Percentiles rank a stretch among this genome's conserved stretches.
phyloP scores from a whole-genome alignment of 2,113 vertebrate species.

The Rhinopomastus cyanomelas region DNA sequence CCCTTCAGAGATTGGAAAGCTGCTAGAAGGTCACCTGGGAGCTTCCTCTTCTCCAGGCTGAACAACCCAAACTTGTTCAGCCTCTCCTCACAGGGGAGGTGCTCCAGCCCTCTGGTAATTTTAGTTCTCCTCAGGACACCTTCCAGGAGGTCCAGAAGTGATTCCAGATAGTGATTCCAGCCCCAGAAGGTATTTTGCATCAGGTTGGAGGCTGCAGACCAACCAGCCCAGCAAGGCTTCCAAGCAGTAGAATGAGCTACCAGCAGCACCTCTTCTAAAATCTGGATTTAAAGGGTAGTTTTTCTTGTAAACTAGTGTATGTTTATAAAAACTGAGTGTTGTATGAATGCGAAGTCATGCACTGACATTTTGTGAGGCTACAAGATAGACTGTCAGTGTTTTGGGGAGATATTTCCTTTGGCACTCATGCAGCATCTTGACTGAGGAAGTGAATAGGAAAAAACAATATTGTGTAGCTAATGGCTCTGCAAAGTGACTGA shows the following conservation, averaged over 20 bases:
- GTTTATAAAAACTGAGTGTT: background rate
- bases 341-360: background rate
- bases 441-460: background rate
- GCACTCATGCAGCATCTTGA: background rate
- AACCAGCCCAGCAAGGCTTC: background rate
- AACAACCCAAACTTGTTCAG: too few relatives aligned
- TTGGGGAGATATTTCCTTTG: background rate
- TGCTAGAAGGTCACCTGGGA: too few relatives aligned
- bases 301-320: background rate
- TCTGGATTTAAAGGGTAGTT: background rate
- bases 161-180: background rate
- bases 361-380: background rate
- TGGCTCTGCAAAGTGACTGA: background rate
- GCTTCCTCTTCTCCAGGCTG: too few relatives aligned
- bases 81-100: too few relatives aligned
- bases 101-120: too few relatives aligned
- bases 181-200: background rate
- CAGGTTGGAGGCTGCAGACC: background rate
- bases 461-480: background rate
- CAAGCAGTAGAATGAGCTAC: background rate
- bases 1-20: too few relatives aligned
- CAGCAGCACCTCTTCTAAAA: background rate
- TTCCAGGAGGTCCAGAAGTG: too few relatives aligned
- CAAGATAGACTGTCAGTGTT: background rate
- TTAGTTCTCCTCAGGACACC: too few relatives aligned